phyloP scores from a whole-genome alignment of 2,888 invertebrate species.

The Andrena bucephala region DNA sequence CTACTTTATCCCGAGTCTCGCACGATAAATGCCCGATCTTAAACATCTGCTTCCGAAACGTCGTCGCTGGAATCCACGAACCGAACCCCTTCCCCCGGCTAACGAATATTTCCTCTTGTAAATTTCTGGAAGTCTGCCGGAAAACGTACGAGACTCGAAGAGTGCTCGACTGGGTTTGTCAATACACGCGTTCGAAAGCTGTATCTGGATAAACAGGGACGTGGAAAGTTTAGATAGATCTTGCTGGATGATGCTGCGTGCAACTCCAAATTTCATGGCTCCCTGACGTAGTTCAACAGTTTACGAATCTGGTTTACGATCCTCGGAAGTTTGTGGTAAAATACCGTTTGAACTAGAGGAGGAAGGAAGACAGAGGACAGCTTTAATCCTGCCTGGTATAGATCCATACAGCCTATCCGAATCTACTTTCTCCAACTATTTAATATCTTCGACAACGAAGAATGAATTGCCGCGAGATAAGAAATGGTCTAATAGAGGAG shows the following conservation, averaged over 20 bases:
- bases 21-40: not conserved
- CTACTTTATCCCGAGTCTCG: not conserved
- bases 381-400: not conserved
- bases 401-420: not conserved
- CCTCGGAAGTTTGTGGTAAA: conserved; percentile 28
- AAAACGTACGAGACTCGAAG: not conserved
- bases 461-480: not conserved
- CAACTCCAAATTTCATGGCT: conserved; percentile 54
- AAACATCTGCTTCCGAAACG: too few species aligned
- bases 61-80: too few species aligned
- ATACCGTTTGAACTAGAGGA: conserved; percentile 27
- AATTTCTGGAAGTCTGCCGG: not conserved
- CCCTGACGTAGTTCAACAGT: conserved; percentile 47
- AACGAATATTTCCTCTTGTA: too few species aligned
- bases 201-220: conserved; percentile 23
- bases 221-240: conserved; percentile 40
- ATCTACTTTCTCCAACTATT: not conserved
- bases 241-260: conserved; percentile 24
- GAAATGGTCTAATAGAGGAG: not conserved
- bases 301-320: conserved; percentile 63
- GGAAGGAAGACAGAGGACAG: not conserved
- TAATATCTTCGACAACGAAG: not conserved
- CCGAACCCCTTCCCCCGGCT: too few species aligned
- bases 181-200: not conserved
- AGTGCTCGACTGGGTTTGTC: too few species aligned